Conservation (phyloP, 1,140 invertebrate species). For the Monomorium pharaonis region DNA sequence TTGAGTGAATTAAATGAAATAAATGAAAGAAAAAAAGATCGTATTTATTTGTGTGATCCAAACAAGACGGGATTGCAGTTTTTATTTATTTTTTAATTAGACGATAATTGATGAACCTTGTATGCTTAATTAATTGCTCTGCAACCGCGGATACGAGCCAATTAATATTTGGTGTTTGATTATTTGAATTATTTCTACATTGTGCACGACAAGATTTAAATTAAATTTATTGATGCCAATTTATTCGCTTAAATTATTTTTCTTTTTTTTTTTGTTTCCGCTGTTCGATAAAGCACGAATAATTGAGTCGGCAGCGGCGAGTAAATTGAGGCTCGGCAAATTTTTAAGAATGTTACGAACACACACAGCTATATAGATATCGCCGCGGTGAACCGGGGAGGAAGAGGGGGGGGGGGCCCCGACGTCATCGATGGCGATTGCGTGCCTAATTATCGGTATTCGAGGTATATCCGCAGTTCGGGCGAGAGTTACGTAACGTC, state of each 20-base stretch:
- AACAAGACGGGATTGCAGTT: neutral
- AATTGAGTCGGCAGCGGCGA: neutral
- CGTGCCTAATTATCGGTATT: constrained; percentile 15
- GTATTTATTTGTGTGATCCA: neutral
- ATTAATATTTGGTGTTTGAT: constrained; percentile 21
- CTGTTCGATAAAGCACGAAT: neutral
- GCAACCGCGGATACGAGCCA: neutral
- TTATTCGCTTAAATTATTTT: constrained; percentile 1
- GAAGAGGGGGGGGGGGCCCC: too few species aligned
- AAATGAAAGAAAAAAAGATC: neutral
- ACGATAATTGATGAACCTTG: neutral
- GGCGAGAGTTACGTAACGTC: constrained; percentile 30
- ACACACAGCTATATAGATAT: neutral
- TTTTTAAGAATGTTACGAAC: constrained; percentile 14
- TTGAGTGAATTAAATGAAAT: neutral
- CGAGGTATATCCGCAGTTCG: constrained; percentile 19
- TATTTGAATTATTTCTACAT: constrained; percentile 24
- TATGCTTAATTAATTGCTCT: constrained; percentile 28
- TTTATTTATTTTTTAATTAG: constrained; percentile 34
- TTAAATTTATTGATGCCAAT: constrained; percentile 12
- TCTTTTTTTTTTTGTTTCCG: neutral
- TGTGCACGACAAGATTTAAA: neutral
- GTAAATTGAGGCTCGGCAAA: neutral
- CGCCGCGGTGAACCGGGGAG: neutral
- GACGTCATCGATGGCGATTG: constrained; percentile 11